A percentile compares a stretch with the other conserved stretches of the same genome.
phyloP scores from a whole-genome alignment of 2,797 vertebrate species.

The Notoglanidium macrostoma region DNA sequence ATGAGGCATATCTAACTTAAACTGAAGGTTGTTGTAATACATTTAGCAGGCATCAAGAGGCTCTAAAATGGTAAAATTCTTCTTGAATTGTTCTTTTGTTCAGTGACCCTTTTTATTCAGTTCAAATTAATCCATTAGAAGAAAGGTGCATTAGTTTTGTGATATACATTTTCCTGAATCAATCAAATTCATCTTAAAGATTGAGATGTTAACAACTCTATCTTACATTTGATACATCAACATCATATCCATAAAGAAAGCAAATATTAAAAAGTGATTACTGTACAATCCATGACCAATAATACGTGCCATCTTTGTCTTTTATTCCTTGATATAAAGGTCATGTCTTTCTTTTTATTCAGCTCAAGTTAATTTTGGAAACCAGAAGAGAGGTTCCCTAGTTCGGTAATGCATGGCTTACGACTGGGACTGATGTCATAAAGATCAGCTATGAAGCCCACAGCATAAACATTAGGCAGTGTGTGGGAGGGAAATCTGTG shows the following conservation, averaged over 20 bases:
- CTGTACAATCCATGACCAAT: neutral
- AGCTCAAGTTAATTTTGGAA: constrained; percentile 7
- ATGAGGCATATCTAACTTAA: neutral
- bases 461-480: neutral
- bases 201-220: neutral
- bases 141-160: neutral
- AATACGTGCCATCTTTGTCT: neutral
- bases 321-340: neutral
- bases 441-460: constrained; percentile 29
- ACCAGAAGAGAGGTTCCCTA: neutral
- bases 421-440: neutral
- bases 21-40: neutral
- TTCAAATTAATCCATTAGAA: neutral
- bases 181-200: neutral
- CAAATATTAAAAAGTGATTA: neutral
- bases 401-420: neutral
- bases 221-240: neutral
- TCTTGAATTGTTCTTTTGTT: neutral
- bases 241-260: neutral
- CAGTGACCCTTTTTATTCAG: neutral
- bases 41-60: neutral
- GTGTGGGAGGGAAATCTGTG: constrained; percentile 8
- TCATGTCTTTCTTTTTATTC: constrained; percentile 1
- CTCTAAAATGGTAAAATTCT: neutral
- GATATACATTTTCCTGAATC: neutral